Evolutionary conservation across 2,888 invertebrate species (phyloP).

Genomic region (Torymus tubicola): DNA sequence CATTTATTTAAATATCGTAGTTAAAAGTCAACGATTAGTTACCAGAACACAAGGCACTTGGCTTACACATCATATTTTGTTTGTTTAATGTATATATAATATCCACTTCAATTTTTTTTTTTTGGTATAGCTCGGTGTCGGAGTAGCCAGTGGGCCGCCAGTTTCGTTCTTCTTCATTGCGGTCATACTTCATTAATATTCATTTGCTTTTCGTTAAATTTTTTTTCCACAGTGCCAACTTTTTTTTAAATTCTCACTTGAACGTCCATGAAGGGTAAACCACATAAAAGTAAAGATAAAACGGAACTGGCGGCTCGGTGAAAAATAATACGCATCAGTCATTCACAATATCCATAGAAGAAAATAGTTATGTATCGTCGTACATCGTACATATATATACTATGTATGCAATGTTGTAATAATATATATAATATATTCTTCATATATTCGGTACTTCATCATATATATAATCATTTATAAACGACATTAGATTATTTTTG

Average conservation of each 20-base stretch:
- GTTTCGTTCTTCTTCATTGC: conserved; percentile 47
- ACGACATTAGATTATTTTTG: conserved; percentile 69
- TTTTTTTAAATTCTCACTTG: conserved; percentile 1
- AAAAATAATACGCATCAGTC: conserved; percentile 64
- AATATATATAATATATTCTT: conserved; percentile 62
- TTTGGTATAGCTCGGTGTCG: conserved; percentile 69
- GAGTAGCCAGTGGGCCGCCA: conserved; percentile 64
- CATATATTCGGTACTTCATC: conserved; percentile 61
- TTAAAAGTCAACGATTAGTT: conserved; percentile 75
- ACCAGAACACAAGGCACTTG: conserved; percentile 76
- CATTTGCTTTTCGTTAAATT: conserved; percentile 14
- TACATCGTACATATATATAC: conserved; percentile 61
- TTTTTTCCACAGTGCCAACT: conserved; percentile 8
- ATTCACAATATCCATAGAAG: conserved; percentile 73
- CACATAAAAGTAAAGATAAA: conserved; percentile 11
- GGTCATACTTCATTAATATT: conserved; percentile 16
- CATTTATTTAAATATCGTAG: conserved; percentile 69
- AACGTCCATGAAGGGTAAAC: conserved; percentile 4
- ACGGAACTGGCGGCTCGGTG: conserved; percentile 55
- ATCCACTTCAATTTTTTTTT: conserved; percentile 57
- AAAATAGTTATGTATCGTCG: conserved; percentile 71
- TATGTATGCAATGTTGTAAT: conserved; percentile 66
- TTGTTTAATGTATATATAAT: conserved; percentile 61
- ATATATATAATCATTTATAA: conserved; percentile 68
- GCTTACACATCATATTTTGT: conserved; percentile 73